A percentile compares a stretch with the other conserved stretches of the same genome.
phyloP scores from a whole-genome alignment of 2,888 invertebrate species.

The Petrophora chlorosata region DNA sequence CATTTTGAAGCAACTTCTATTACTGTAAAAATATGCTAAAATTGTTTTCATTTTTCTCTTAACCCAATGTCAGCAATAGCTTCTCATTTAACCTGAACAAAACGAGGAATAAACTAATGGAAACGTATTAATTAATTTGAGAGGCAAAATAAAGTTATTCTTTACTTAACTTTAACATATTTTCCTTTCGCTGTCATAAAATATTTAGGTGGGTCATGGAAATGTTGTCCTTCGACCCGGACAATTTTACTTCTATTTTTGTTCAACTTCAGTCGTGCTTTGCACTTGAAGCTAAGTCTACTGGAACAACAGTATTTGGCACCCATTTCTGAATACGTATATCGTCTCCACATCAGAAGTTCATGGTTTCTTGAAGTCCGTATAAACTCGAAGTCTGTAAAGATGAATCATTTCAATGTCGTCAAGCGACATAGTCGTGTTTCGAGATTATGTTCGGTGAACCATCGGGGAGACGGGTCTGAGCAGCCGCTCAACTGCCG shows the following conservation, averaged over 20 bases:
- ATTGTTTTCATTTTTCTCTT: no score
- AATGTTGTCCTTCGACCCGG: slow-evolving; percentile 2
- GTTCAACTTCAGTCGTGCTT: slow-evolving; percentile 22
- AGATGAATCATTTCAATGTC: no score
- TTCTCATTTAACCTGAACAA: no score
- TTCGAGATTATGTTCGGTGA: no score
- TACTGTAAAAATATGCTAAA: no score
- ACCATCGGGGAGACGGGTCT: no score
- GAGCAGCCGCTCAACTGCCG: no score
- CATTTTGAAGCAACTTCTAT: no score
- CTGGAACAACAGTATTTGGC: slow-evolving; percentile 33
- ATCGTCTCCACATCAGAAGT: slow-evolving; percentile 38
- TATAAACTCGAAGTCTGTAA: slow-evolving; percentile 28
- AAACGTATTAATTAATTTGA: no score
- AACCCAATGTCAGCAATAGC: no score
- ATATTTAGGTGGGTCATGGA: slow-evolving; percentile 6
- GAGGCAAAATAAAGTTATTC: slow-evolving; percentile 34
- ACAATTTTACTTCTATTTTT: background rate
- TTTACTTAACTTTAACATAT: slow-evolving; percentile 2
- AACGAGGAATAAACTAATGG: no score
- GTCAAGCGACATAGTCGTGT: no score
- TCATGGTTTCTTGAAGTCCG: slow-evolving; percentile 35
- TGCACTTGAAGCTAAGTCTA: slow-evolving; percentile 35
- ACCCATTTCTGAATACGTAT: slow-evolving; percentile 40
- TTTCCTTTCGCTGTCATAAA: background rate